phyloP scores from a whole-genome alignment of 2,888 invertebrate species.

The Ochropacha duplaris region DNA sequence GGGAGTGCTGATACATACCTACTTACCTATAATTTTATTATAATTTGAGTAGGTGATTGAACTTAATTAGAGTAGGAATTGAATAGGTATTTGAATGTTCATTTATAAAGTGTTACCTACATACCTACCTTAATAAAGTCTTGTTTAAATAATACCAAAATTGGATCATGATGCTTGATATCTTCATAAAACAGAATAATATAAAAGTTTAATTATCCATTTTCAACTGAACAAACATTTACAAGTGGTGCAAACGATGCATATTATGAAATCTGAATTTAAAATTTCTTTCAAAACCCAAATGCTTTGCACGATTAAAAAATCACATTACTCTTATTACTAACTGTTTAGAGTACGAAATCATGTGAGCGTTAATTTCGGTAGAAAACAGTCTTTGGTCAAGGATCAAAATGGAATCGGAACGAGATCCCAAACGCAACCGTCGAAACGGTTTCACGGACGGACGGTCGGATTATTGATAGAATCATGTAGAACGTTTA shows the following conservation, averaged over 20 bases:
- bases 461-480: constrained; percentile 35
- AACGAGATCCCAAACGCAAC: constrained; percentile 26
- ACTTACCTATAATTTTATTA: too few species aligned
- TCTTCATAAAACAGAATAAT: constrained; percentile 11
- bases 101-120: too few species aligned
- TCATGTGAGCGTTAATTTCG: background rate
- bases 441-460: constrained; percentile 52
- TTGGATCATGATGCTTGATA: constrained; percentile 2
- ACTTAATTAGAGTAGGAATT: too few species aligned
- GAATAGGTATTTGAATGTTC: too few species aligned
- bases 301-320: background rate
- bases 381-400: constrained; percentile 12
- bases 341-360: background rate
- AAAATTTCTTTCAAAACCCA: constrained; percentile 9
- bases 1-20: too few species aligned
- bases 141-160: too few species aligned
- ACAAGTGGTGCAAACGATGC: constrained; percentile 22
- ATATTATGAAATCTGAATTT: constrained; percentile 23
- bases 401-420: constrained; percentile 41
- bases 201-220: constrained; percentile 13
- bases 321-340: background rate
- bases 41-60: too few species aligned
- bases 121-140: too few species aligned
- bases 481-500: constrained; percentile 42
- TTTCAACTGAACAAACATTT: constrained; percentile 15